Evolutionary conservation across 2,113 vertebrate species (phyloP), one percentile per base, ranked within the genome.

Genomic region (Girardinichthys multiradiatus): DNA sequence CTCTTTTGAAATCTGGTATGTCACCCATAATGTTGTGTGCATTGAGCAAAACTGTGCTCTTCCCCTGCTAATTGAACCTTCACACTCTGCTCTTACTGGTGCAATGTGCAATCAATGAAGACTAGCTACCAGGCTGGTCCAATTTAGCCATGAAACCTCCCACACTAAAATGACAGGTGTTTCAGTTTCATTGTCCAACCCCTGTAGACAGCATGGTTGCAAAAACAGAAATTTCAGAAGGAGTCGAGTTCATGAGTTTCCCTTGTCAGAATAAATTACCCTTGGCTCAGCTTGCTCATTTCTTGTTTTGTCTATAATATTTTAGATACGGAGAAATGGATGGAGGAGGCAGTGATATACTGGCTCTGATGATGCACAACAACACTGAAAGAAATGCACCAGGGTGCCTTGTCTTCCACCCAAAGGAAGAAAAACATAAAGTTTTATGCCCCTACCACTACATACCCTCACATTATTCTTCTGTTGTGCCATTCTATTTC

Each of bases 241-340:
- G 57, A 84, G 54, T 62, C 33, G 57, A 84, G 54, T 62, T 39
- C 3, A 26, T 33, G 62, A 60, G 74, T 27, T 1, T 39, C 0
- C 24, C 48, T 68, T 85, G 75, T 89, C 73, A 68, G 48, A 76
- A 80, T 4, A 28, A 27, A 76, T 85, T 86, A 87, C 85, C 85
- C 81, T 84, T 37, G 71, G 74, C 79, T 76, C 28, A 62, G 63
- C 66, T 57, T 17, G 61, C 73, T 82, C 79, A 84, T 87, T 83
- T 64, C 71, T 27, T 68, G 24, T 24, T 77, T 51, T 51, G 62
- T 62, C 51, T 30, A 35, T 76, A 62, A 37, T 68, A 71, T 51
- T 74, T 51, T 30, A 8, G 77, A 64, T 51, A 33, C 59, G 80
- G 65, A 19, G 61, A 78, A 68, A 27, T 28, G 31, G 51, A 2